Conservation (phyloP, 2,797 vertebrate genomes). For the Acipenser ruthenus region DNA sequence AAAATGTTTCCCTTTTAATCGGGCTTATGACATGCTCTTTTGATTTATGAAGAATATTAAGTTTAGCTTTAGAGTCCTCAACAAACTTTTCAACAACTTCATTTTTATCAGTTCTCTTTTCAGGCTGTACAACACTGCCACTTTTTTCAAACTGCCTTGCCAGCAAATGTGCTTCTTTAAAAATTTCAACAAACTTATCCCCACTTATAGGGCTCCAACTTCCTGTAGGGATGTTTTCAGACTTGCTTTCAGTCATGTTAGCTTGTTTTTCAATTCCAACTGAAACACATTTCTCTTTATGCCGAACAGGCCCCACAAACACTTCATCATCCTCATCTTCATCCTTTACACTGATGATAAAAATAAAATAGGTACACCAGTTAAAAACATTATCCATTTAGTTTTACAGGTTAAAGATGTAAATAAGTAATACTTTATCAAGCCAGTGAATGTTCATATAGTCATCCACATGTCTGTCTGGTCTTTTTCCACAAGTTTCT, state of each 20-base stretch:
- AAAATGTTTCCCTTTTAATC: slow-evolving; percentile 80
- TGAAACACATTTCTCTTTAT: slow-evolving; percentile 63
- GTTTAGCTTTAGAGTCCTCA: slow-evolving; percentile 57
- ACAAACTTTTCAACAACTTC: slow-evolving; percentile 58
- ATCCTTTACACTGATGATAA: slow-evolving; percentile 56
- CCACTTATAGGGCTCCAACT: slow-evolving; percentile 69
- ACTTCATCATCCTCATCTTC: slow-evolving; percentile 69
- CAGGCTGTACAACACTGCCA: slow-evolving; percentile 10
- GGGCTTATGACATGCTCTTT: slow-evolving; percentile 47
- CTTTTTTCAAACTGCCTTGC: slow-evolving; percentile 60
- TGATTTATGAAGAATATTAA: slow-evolving; percentile 51
- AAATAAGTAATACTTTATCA: background rate
- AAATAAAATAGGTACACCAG: slow-evolving; percentile 11
- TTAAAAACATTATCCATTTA: background rate
- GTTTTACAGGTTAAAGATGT: background rate
- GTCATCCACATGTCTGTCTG: background rate
- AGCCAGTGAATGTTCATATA: background rate
- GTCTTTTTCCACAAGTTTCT: background rate
- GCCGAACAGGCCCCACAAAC: slow-evolving; percentile 65
- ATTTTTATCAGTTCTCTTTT: background rate
- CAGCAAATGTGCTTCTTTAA: slow-evolving; percentile 73
- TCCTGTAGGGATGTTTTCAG: background rate
- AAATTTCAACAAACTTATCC: slow-evolving; percentile 75
- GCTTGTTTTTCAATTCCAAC: slow-evolving; percentile 30
- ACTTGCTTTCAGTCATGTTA: background rate